phyloP scores from a whole-genome alignment of 2,888 invertebrate species.

The Sepioteuthis lessoniana region DNA sequence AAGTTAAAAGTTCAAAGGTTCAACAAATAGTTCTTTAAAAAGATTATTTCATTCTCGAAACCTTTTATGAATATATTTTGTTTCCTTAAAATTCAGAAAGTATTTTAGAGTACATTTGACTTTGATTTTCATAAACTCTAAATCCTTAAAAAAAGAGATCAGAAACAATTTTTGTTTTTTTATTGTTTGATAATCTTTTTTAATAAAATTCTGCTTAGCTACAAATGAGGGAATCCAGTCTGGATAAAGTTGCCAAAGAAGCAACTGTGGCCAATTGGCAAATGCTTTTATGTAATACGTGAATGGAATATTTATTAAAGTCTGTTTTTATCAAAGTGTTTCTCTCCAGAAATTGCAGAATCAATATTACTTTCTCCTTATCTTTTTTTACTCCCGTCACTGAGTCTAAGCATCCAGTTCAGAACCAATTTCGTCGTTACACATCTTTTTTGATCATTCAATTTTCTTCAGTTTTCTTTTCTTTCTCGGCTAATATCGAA shows the following conservation, averaged over 20 bases:
- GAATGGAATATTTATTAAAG: not conserved
- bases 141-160: too few relatives aligned
- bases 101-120: too few relatives aligned
- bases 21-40: too few relatives aligned
- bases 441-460: not conserved
- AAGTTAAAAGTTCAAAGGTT: too few relatives aligned
- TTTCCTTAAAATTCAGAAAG: too few relatives aligned
- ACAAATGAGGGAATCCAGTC: not conserved
- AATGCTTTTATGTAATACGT: not conserved
- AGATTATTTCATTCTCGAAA: too few relatives aligned
- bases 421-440: not conserved
- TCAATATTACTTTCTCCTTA: not conserved
- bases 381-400: not conserved
- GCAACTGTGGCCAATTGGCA: not conserved
- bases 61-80: too few relatives aligned
- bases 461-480: not conserved
- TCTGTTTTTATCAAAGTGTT: not conserved
- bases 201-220: not conserved
- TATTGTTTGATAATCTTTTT: not conserved
- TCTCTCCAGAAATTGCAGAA: not conserved
- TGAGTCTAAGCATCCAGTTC: not conserved
- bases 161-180: not conserved
- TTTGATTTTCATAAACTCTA: too few relatives aligned
- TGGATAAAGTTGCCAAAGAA: not conserved
- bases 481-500: not conserved